Evolutionary conservation across 2,888 invertebrate species (phyloP), one percentile per base, ranked within the genome.

Genomic region (Allacma fusca): DNA sequence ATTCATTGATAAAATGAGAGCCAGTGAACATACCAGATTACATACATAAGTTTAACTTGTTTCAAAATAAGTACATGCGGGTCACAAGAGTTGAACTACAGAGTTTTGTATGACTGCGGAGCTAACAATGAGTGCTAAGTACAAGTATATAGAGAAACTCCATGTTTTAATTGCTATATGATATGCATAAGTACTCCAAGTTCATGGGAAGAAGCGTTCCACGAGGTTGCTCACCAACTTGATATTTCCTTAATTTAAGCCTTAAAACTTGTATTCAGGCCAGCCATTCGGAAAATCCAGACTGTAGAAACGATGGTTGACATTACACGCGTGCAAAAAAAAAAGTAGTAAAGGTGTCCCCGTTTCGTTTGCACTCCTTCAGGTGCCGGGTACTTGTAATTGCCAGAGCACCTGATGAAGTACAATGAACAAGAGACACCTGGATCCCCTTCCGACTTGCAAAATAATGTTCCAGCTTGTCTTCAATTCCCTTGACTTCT

Each of bases 321-420:
- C n/a, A 50, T 50, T 50, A 50, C 34, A 34, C 65, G 67, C 19
- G 67, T 69, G 28, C 50, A 76, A 26, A 71, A 69, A 50, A 59
- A 50, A 24, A 40, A 69, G 80, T 65, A 74, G 80, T 43, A 50
- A 34, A 62, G 72, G 85, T 81, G 81, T 79, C 82, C 81, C 81
- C 94, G 94, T 92, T 94, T 93, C 93, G 94, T 94, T 94, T 95
- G 95, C 94, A 95, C 95, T 95, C 94, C 95, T 94, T 94, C 95
- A 95, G 94, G 94, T 95, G 95, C 95, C 95, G 94, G 95, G 95
- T 91, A 90, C 87, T 87, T 88, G 80, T 81, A 88, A 90, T 90
- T 91, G 94, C 95, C 95, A 95, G 95, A 96, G 95, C 95, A 96
- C 95, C 95, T 96, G 95, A 95, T 95, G 95, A 95, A 96, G 95